Conservation (phyloP, 2,113 vertebrate species). For the Rousettus leschenaultii region DNA sequence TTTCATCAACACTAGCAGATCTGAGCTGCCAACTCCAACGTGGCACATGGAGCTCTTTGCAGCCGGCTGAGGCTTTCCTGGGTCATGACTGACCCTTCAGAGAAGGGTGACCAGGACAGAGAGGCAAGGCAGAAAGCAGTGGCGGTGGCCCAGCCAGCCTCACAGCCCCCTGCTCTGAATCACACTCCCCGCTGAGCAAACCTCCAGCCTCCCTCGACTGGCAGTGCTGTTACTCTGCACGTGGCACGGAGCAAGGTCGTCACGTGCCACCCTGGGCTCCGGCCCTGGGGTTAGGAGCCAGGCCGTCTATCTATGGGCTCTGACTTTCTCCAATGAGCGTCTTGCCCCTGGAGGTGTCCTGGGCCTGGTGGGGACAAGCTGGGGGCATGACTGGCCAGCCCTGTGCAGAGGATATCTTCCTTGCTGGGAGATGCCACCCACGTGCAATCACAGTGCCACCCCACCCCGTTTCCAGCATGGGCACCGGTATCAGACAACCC, state of each 20-base stretch:
- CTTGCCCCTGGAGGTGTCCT: not conserved
- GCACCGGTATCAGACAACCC: not conserved
- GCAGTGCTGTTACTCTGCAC: accelerated
- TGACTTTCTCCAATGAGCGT: not conserved
- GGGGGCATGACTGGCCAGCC: not conserved
- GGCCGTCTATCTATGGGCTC: accelerated
- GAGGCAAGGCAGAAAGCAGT: not conserved
- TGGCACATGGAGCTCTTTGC: not conserved
- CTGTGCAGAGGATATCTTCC: accelerated
- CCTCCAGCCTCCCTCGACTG: accelerated
- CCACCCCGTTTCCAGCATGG: accelerated
- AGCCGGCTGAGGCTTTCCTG: not conserved
- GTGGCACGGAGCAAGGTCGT: accelerated
- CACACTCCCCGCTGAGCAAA: accelerated
- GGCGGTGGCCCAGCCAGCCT: not conserved
- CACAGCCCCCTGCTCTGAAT: not conserved
- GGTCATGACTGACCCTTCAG: not conserved
- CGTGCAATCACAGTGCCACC: accelerated
- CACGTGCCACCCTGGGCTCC: accelerated
- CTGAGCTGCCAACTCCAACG: not conserved
- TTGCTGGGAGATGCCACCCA: not conserved
- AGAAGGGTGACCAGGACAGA: not conserved
- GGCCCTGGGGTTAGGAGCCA: accelerated
- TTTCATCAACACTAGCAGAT: not conserved
- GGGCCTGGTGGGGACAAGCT: not conserved